Base-by-base conservation (phyloP, 2,888 invertebrate species). In the Drosophila anceps region DNA sequence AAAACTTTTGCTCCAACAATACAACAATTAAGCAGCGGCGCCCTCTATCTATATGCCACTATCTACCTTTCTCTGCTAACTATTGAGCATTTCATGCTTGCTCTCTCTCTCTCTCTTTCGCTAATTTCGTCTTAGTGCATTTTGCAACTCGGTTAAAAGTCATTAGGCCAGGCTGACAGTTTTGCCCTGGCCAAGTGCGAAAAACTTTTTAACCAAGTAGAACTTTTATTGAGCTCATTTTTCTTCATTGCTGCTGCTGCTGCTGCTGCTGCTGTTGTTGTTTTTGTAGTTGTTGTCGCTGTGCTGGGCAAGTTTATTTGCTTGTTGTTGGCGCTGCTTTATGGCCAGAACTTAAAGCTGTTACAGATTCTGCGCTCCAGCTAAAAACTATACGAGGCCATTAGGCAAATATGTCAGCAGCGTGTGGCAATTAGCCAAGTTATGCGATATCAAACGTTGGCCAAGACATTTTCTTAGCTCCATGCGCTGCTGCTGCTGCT, bases 321-420 rank as follows among this genome's bases (percentile, higher is more conserved):
- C 55, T 62, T 58, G 48, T 70, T 63, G 58, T 61, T 53, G 20
- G 46, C 18, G 44, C 66, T 67, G 43, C 57, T 83, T 88, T 88
- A 79, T 88, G 88, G 67, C 76, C 53, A 46, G 53, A 77, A 88
- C 80, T 88, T 85, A 57, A 75, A 85, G 86, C 69, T 84, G 73
- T 68, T 72, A 68, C 57, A 73, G 69, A 72, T 69, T 76, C 80
- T 55, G 51, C 29, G 73, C 65, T 62, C 64, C 69, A 64, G 50
- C 85, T 69, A 64, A 80, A 73, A 79, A 78, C 75, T 81, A 78
- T 79, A 79, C 69, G 86, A 79, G 85, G 86, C 86, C 86, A 86
- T 86, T 86, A 86, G 85, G 88, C 82, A 88, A 90, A 86, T 86
- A 84, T 86, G 86, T 86, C 90, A 90, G 85, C 90, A 78, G 82